Base-by-base conservation (phyloP, 2,797 vertebrate species). In the Myiotriccus ornatus region DNA sequence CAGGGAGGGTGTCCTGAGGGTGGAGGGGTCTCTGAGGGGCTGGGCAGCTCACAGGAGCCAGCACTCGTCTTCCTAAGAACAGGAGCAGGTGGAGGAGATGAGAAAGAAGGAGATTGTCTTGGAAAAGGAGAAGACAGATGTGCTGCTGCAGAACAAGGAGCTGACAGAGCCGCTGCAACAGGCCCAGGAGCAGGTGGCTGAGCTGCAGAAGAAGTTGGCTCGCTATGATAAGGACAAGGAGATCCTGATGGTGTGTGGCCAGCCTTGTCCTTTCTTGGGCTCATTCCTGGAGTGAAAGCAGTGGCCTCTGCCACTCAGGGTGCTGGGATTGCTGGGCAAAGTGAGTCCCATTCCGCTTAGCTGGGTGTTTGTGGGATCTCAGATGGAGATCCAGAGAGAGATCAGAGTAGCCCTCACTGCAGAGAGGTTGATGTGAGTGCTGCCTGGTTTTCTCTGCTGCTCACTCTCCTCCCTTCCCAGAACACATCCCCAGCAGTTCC, bases 61-160 rank as follows among this genome's bases (percentile, higher is more conserved):
- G 28, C 1, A 6, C 20, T 63, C 1, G 10, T 62, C 43, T 77
- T 59, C 39, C 67, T 77, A 89, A 89, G 22, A 92, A 47, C 85
- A 99, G 99, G 97, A 97, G 84, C 97, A 98, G 94, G 94, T 98
- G 43, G 97, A 98, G 37, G 98, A 98, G 22, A 95, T 98, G 97
- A 98, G 97, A 88, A 97, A 79, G 65, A 98, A 96, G 67, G 97
- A 97, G 60, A 96, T 96, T 32, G 91, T 96, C 2, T 39, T 98
- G 74, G 97, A 98, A 92, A 98, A 97, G 92, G 98, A 98, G 86
- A 98, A 98, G 97, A 69, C 55, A 0, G 93, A 97, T 13, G 87
- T 98, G 86, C 55, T 98, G 49, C 25, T 92, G 2, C 96, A 98
- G 92, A 99, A 98, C 95, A 98, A 97, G 82, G 65, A 67, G 65